These are phyloP conservation scores for Phaetusa simplex DNA, from an alignment of 2,113 vertebrate species.

Conservation along the genomic window DNA sequence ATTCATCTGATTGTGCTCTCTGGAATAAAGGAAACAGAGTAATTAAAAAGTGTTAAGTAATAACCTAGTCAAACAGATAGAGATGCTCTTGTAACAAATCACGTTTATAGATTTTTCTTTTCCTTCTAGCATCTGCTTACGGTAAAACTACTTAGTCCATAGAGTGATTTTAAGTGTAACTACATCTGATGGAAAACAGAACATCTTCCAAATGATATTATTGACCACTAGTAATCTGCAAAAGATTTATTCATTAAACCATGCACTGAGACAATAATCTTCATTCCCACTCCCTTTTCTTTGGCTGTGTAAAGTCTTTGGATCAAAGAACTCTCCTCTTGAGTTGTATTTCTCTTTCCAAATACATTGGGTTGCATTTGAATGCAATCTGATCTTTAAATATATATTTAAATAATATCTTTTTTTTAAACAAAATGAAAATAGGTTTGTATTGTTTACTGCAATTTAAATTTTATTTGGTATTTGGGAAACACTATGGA, in stretches of 20 bases:
- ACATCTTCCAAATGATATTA: slow-evolving; percentile 23
- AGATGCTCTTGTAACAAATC: slow-evolving; percentile 34
- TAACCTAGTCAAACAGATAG: background rate
- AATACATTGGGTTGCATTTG: background rate
- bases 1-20: slow-evolving; percentile 91
- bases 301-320: background rate
- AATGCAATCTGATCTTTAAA: background rate
- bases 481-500: background rate
- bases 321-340: slow-evolving; percentile 18
- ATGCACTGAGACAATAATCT: background rate
- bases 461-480: background rate
- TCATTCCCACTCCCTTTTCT: background rate
- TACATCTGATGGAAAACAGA: slow-evolving; percentile 75
- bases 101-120: slow-evolving; percentile 7
- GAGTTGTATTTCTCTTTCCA: background rate
- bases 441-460: background rate
- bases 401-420: background rate
- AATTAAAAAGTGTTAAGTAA: background rate
- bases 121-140: background rate
- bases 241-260: slow-evolving; percentile 24
- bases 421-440: background rate
- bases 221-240: slow-evolving; percentile 30
- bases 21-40: slow-evolving; percentile 56
- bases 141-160: slow-evolving; percentile 31
- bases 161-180: slow-evolving; percentile 75